Evolutionary conservation across 2,797 vertebrate genomes (phyloP), one percentile per base, ranked within the genome.

Genomic region (Aeoliscus strigatus): DNA sequence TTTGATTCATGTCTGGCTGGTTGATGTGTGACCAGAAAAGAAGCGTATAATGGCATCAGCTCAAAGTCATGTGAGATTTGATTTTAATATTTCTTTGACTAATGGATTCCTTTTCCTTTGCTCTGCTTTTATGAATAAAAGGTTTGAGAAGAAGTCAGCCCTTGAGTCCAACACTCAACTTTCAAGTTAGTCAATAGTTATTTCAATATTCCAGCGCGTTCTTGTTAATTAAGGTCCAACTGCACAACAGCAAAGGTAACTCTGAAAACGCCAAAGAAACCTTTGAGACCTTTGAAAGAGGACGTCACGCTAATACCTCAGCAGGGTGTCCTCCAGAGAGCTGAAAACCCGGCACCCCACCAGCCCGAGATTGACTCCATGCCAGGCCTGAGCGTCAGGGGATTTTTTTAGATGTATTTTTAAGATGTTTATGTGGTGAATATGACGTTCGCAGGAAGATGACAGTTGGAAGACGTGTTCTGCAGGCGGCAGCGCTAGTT

Each of bases 201-300:
- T 27, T 11, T 14, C 11, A 10, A 27, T 3, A 5, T 14, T n/a
- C n/a, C n/a, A n/a, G n/a, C n/a, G n/a, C n/a, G n/a, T n/a, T n/a
- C n/a, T n/a, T n/a, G n/a, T n/a, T n/a, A n/a, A n/a, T n/a, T n/a
- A n/a, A n/a, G n/a, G n/a, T n/a, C n/a, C n/a, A n/a, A n/a, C n/a
- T n/a, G n/a, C n/a, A n/a, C n/a, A n/a, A n/a, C n/a, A n/a, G n/a
- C n/a, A n/a, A n/a, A n/a, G n/a, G n/a, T n/a, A n/a, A 15, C 42
- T 71, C 34, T 58, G 69, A 70, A 62, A 54, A 81, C 62, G 64
- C 53, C 51, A 37, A 45, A 14, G 47, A 45, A 68, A 70, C 38
- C 51, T 35, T 44, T 60, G 58, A 62, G 55, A 60, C 32, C 62
- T 53, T 49, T 51, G 46, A 52, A 50, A 40, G 31, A 50, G 60